A percentile compares a stretch with the other conserved stretches of the same genome.
Evolutionary conservation across 1,140 invertebrate species (phyloP).

Genomic region (Drosophila sproati): DNA sequence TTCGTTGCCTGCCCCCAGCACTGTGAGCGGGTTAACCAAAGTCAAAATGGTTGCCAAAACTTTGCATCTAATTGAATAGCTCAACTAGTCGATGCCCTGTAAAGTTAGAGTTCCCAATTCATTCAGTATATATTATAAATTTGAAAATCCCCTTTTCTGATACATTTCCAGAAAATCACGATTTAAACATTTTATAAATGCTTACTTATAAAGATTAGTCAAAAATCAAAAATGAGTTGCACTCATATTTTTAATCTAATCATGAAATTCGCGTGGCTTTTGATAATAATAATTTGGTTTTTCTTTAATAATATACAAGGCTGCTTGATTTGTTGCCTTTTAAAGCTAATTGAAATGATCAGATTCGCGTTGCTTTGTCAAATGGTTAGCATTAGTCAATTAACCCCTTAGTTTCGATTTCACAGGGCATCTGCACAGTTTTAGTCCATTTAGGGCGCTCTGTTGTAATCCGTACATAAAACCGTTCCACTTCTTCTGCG

Average conservation of each 20-base stretch:
- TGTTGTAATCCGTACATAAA: constrained; percentile 63
- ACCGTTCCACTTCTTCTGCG: constrained; percentile 63
- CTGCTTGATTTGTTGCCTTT: too few relatives aligned
- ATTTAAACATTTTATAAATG: too few relatives aligned
- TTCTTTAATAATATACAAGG: too few relatives aligned
- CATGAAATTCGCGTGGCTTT: too few relatives aligned
- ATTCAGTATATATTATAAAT: background rate
- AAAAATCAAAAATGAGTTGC: too few relatives aligned
- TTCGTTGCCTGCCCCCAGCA: constrained; percentile 12
- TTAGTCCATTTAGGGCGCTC: constrained; percentile 26
- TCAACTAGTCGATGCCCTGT: constrained; percentile 3
- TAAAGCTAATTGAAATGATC: too few relatives aligned
- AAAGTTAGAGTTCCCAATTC: background rate
- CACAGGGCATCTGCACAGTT: constrained; percentile 19
- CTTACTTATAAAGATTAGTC: too few relatives aligned
- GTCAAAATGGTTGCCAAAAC: constrained; percentile 44
- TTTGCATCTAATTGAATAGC: background rate
- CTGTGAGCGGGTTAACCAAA: constrained; percentile 37
- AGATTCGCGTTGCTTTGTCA: background rate
- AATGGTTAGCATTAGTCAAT: background rate
- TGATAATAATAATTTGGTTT: too few relatives aligned
- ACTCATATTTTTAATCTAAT: too few relatives aligned
- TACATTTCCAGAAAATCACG: background rate
- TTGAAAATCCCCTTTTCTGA: background rate
- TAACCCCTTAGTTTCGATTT: background rate